Percentiles rank a stretch among this genome's conserved stretches.
phyloP scores from a whole-genome alignment of 2,797 vertebrate species.

The Anguilla marmorata region DNA sequence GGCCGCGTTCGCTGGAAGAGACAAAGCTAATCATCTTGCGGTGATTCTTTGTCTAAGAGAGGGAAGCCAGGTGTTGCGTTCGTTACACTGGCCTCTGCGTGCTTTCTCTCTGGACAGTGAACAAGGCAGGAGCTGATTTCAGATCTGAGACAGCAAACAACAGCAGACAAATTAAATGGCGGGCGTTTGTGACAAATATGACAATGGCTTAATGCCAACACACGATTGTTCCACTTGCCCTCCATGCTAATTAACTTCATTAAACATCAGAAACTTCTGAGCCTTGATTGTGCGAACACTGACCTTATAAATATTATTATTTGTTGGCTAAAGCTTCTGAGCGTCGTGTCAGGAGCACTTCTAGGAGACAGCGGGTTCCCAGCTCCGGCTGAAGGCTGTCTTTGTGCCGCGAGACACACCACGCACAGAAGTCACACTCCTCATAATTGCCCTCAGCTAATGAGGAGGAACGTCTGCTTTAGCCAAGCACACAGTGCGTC shows the following conservation, averaged over 20 bases:
- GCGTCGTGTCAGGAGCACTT: too few relatives aligned
- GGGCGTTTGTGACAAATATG: too few relatives aligned
- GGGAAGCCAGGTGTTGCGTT: constrained; percentile 65
- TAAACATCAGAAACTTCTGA: too few relatives aligned
- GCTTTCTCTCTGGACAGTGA: constrained; percentile 16
- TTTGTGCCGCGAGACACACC: constrained; percentile 37
- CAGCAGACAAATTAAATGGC: too few relatives aligned
- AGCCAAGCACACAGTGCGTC: constrained; percentile 17
- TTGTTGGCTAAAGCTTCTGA: too few relatives aligned
- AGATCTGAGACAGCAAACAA: not conserved
- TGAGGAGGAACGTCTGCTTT: not conserved
- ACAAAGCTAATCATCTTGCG: constrained; percentile 70
- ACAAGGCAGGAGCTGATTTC: not conserved
- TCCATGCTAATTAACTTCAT: too few relatives aligned
- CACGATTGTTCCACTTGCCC: too few relatives aligned
- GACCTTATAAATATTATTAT: too few relatives aligned
- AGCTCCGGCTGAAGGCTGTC: not conserved
- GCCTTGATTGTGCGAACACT: too few relatives aligned
- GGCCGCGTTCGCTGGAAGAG: constrained; percentile 65
- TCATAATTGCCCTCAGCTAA: constrained; percentile 16
- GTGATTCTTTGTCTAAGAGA: constrained; percentile 57
- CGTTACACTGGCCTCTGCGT: not conserved
- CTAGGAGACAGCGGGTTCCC: not conserved
- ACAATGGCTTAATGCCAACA: too few relatives aligned
- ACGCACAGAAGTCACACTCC: constrained; percentile 26